phyloP scores from a whole-genome alignment of 2,888 invertebrate species.

The Amorpha juglandis region DNA sequence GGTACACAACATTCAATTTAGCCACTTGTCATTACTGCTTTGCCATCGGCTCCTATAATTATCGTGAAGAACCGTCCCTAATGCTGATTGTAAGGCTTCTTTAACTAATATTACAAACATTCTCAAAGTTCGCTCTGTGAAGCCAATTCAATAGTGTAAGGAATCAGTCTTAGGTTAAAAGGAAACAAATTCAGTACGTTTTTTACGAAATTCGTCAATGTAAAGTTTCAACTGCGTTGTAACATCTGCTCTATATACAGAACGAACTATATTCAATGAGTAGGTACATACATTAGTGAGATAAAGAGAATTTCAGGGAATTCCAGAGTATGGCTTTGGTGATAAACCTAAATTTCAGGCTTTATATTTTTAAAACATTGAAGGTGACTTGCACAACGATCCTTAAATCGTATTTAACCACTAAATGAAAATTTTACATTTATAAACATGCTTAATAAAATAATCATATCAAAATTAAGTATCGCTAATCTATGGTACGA shows the following conservation, averaged over 20 bases:
- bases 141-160: constrained; percentile 65
- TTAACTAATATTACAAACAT: constrained; percentile 41
- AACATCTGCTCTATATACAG: constrained; percentile 1
- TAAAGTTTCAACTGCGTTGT: constrained; percentile 42
- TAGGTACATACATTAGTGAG: background rate
- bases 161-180: constrained; percentile 78
- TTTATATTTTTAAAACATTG: background rate
- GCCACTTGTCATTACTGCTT: background rate
- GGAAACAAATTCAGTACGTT: constrained; percentile 64
- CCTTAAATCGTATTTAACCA: too few relatives aligned
- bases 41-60: constrained; percentile 27
- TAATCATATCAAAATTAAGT: background rate
- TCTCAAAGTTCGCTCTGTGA: constrained; percentile 43
- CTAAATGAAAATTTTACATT: too few relatives aligned
- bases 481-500: constrained; percentile 16
- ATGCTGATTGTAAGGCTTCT: constrained; percentile 47
- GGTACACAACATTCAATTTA: constrained; percentile 39
- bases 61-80: constrained; percentile 55
- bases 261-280: constrained; percentile 4
- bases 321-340: constrained; percentile 46
- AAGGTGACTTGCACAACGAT: too few relatives aligned
- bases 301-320: constrained; percentile 57
- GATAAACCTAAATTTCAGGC: background rate
- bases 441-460: too few relatives aligned
- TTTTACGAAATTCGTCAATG: constrained; percentile 49